These are phyloP conservation scores for Bostrychus sinensis DNA, from an alignment of 2,113 vertebrate genomes.

Conservation along the genomic window DNA sequence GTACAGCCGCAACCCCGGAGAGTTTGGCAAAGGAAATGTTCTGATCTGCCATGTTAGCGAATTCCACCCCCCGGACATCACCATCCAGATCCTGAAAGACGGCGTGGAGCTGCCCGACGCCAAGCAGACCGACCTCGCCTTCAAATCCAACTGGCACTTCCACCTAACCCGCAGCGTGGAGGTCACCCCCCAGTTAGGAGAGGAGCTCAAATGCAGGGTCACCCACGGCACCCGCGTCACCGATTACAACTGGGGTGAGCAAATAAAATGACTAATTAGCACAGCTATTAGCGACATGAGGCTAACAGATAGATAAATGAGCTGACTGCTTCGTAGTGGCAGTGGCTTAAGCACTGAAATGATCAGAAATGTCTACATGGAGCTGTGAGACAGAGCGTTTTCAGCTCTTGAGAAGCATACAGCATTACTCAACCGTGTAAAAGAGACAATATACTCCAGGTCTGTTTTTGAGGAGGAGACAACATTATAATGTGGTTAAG, in stretches of 20 bases:
- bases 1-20: slow-evolving; percentile 66
- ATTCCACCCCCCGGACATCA: slow-evolving; percentile 86
- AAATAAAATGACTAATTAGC: not conserved
- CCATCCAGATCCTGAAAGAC: slow-evolving; percentile 66
- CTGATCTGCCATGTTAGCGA: slow-evolving; percentile 83
- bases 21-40: slow-evolving; percentile 39
- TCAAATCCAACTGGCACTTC: slow-evolving; percentile 84
- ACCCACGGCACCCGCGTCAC: fast-evolving
- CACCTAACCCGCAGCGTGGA: slow-evolving; percentile 63
- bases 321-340: too few species aligned
- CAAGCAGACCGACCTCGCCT: slow-evolving; percentile 80
- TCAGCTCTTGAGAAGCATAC: too few species aligned
- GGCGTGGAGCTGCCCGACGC: fast-evolving
- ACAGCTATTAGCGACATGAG: too few species aligned
- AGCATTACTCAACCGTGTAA: too few species aligned
- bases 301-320: too few species aligned
- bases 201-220: slow-evolving; percentile 63
- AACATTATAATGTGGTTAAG: too few species aligned
- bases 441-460: too few species aligned
- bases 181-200: slow-evolving; percentile 11
- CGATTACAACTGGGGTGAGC: slow-evolving; percentile 76
- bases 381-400: too few species aligned
- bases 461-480: too few species aligned
- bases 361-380: too few species aligned
- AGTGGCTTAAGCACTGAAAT: too few species aligned